Evolutionary conservation across 2,888 invertebrate species (phyloP).

Genomic region (Ichneumon xanthorius): DNA sequence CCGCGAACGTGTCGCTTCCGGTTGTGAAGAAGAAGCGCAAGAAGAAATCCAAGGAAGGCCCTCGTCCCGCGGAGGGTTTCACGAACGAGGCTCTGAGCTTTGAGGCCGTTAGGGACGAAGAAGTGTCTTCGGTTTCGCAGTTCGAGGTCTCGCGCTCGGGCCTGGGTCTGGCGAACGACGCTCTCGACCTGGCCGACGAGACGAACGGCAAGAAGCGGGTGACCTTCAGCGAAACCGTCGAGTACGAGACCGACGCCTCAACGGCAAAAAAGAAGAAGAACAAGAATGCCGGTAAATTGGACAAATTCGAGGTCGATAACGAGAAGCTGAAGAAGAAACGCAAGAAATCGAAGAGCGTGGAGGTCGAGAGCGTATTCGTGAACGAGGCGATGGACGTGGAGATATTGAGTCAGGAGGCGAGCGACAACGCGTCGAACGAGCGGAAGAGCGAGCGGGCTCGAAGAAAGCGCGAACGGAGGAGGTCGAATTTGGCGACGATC

Average conservation of each 20-base stretch:
- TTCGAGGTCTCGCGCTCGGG: conserved; percentile 64
- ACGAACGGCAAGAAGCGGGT: conserved; percentile 78
- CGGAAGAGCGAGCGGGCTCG: conserved; percentile 73
- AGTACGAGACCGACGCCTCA: conserved; percentile 77
- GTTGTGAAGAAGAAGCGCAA: conserved; percentile 55
- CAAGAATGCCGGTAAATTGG: conserved; percentile 75
- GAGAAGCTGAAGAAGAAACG: conserved; percentile 73
- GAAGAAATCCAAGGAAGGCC: conserved; percentile 46
- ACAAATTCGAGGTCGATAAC: conserved; percentile 81
- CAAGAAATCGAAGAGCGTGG: conserved; percentile 68
- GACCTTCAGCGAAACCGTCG: conserved; percentile 81
- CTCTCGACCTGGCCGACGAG: conserved; percentile 81
- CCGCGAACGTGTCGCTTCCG: background rate
- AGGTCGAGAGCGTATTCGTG: conserved; percentile 68
- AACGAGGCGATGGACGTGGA: conserved; percentile 79
- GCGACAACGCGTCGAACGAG: conserved; percentile 79
- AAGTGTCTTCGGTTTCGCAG: conserved; percentile 25
- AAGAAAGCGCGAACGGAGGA: conserved; percentile 71
- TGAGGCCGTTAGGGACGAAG: conserved; percentile 24
- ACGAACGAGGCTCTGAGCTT: conserved; percentile 67
- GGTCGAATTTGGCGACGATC: conserved; percentile 79
- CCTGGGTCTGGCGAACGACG: conserved; percentile 78
- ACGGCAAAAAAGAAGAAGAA: conserved; percentile 72
- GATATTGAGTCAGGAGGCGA: conserved; percentile 72
- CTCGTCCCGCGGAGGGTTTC: conserved; percentile 51